Conservation (phyloP, 2,113 vertebrate species). For the Falcunculus frontatus region DNA sequence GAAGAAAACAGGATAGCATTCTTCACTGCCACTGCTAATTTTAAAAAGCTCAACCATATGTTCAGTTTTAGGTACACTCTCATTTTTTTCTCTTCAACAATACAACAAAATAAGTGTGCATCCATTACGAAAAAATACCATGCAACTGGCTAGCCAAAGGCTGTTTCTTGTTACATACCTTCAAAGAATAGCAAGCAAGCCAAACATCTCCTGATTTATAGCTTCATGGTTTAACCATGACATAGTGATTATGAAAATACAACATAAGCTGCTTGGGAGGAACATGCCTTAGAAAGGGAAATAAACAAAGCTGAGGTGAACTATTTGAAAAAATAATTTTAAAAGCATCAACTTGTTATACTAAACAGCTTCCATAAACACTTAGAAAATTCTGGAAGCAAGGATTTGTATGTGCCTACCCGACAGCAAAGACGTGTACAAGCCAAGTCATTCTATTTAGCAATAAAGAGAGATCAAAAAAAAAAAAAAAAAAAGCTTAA, state of each 20-base stretch:
- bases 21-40: background rate
- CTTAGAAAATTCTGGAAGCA: background rate
- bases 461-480: background rate
- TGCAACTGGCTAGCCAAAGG: background rate
- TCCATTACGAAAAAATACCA: background rate
- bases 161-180: background rate
- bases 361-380: background rate
- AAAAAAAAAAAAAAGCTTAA: background rate
- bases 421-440: background rate
- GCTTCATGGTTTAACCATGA: background rate
- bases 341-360: background rate
- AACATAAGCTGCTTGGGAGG: background rate
- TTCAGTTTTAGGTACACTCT: background rate
- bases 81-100: background rate
- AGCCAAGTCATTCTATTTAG: background rate
- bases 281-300: background rate
- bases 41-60: background rate
- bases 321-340: background rate
- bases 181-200: background rate
- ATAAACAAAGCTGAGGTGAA: background rate
- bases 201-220: background rate
- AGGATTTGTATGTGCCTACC: background rate
- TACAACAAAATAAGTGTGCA: background rate
- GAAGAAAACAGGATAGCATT: background rate
- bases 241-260: background rate